Percentiles rank a stretch among this genome's conserved stretches.
These are phyloP conservation scores for Drosophila ohnishii DNA, from an alignment of 1,140 invertebrate species.

Conservation along the genomic window DNA sequence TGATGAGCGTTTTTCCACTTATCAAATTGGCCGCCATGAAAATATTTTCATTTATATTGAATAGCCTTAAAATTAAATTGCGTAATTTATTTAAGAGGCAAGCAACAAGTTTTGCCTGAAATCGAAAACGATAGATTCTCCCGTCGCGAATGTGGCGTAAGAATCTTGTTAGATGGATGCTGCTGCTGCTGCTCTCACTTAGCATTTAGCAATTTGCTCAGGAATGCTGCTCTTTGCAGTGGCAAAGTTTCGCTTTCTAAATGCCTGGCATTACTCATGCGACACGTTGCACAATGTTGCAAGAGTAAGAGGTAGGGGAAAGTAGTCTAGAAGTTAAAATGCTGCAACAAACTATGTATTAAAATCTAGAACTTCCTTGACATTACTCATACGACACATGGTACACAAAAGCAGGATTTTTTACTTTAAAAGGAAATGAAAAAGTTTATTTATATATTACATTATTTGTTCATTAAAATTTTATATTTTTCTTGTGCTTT, in stretches of 20 bases:
- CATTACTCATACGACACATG: constrained; percentile 11
- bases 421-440: neutral
- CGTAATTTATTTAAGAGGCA: constrained; percentile 37
- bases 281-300: constrained; percentile 30
- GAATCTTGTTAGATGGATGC: constrained; percentile 37
- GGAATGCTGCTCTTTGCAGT: constrained; percentile 36
- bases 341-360: neutral
- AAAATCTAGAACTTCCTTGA: neutral
- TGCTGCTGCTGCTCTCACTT: constrained; percentile 7
- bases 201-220: constrained; percentile 24
- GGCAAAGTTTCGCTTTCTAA: constrained; percentile 45
- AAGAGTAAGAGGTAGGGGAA: neutral
- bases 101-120: constrained; percentile 47
- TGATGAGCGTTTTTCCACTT: constrained; percentile 35
- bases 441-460: neutral
- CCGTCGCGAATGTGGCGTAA: neutral
- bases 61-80: constrained; percentile 64
- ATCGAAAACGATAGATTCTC: constrained; percentile 55
- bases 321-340: neutral
- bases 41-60: constrained; percentile 55
- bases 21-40: constrained; percentile 41
- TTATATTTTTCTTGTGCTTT: neutral
- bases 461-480: constrained; percentile 6
- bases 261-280: constrained; percentile 41
- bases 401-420: neutral